Percentiles rank a stretch among this genome's conserved stretches.
Conservation (phyloP, 2,113 vertebrate genomes). For the Halichoeres trimaculatus region DNA sequence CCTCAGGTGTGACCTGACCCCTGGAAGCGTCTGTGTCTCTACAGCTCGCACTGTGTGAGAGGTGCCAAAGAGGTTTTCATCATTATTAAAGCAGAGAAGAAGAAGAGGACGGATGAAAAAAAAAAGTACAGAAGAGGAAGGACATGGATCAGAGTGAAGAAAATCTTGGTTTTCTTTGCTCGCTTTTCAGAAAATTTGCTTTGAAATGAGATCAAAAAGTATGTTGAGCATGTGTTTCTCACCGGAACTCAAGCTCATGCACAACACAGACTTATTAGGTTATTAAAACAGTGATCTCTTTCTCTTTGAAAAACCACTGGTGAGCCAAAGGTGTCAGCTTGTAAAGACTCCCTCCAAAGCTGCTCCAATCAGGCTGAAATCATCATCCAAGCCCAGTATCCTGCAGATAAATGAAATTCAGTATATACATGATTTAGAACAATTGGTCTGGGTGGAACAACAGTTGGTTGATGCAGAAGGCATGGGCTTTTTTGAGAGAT, state of each 20-base stretch:
- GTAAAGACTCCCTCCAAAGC: conserved; percentile 62
- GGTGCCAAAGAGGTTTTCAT: conserved; percentile 28
- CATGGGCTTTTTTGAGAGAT: conserved; percentile 69
- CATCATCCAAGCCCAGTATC: conserved; percentile 55
- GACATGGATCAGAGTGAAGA: conserved; percentile 49
- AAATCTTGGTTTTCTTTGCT: conserved; percentile 46
- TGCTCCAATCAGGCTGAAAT: conserved; percentile 63
- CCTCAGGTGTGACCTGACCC: conserved; percentile 53
- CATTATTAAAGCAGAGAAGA: conserved; percentile 34
- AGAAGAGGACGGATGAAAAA: background rate
- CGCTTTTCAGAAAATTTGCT: conserved; percentile 26
- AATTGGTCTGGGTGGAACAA: conserved; percentile 73
- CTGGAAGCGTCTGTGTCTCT: background rate
- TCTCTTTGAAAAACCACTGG: conserved; percentile 48
- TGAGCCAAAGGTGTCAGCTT: conserved; percentile 79
- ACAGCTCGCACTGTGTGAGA: conserved; percentile 19
- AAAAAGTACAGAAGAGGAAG: background rate
- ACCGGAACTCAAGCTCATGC: conserved; percentile 33
- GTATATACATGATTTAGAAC: conserved; percentile 65
- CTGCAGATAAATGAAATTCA: conserved; percentile 54
- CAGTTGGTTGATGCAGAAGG: conserved; percentile 82
- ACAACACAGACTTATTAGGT: conserved; percentile 48
- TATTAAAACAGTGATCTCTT: conserved; percentile 62
- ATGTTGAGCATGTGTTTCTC: conserved; percentile 56
- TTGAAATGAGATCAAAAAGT: conserved; percentile 66